Conservation (phyloP, 92 coral and sea anemone species). For the Bergia sp. region DNA sequence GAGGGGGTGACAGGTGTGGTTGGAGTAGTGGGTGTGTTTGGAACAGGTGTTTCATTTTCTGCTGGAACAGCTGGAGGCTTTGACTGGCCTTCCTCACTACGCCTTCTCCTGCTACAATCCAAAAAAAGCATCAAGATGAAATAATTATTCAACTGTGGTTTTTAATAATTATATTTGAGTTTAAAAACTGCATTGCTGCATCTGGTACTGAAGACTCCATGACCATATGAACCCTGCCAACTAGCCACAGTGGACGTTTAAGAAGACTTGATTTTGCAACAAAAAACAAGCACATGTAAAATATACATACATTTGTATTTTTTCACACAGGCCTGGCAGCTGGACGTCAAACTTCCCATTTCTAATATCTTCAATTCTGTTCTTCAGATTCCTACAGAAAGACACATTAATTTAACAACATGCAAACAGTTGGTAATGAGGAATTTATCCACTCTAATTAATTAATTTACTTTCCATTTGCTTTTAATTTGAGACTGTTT, state of each 20-base stretch:
- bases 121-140: not conserved
- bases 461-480: too few species aligned
- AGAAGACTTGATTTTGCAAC: not conserved
- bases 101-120: slow-evolving; percentile 27
- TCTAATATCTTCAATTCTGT: slow-evolving; percentile 82
- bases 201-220: too few species aligned
- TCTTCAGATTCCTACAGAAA: slow-evolving; percentile 75
- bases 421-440: too few species aligned
- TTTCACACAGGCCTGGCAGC: slow-evolving; percentile 81
- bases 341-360: slow-evolving; percentile 93
- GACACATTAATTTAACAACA: too few species aligned
- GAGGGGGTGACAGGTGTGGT: slow-evolving; percentile 60
- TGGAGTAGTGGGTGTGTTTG: slow-evolving; percentile 62
- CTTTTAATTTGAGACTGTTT: too few species aligned
- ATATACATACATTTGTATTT: slow-evolving; percentile 72
- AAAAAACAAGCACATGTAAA: not conserved
- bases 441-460: too few species aligned
- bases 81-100: slow-evolving; percentile 56
- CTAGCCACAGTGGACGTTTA: not conserved
- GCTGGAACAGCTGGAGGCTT: slow-evolving; percentile 45
- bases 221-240: not conserved
- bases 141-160: too few species aligned
- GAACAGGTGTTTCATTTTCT: slow-evolving; percentile 51
- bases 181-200: too few species aligned
- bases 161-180: too few species aligned